A percentile compares a stretch with the other conserved stretches of the same genome.
Evolutionary conservation across 2,888 invertebrate genomes (phyloP).

Genomic region (Dinocampus coccinellae): DNA sequence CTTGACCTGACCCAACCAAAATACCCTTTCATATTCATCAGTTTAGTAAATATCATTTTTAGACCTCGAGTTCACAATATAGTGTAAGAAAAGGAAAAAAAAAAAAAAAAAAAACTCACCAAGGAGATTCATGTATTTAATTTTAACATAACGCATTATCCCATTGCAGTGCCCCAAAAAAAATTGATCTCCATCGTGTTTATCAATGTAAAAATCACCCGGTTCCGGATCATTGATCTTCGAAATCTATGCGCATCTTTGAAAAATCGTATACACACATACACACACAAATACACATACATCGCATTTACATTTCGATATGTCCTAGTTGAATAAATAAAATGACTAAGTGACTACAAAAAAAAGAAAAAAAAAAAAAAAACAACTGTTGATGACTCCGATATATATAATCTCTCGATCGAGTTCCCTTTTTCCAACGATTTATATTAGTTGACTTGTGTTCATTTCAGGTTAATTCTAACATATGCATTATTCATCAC

Average conservation of each 20-base stretch:
- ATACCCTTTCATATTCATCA: slow-evolving; percentile 66
- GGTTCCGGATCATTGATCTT: slow-evolving; percentile 2
- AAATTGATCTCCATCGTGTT: slow-evolving; percentile 1
- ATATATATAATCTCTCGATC: slow-evolving; percentile 4
- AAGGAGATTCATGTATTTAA: background rate
- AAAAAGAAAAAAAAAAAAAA: background rate
- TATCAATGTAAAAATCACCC: slow-evolving; percentile 9
- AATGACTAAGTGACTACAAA: background rate
- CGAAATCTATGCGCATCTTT: background rate
- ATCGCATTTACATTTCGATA: slow-evolving; percentile 13
- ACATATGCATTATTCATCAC: background rate
- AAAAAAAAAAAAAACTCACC: background rate
- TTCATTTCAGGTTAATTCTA: background rate
- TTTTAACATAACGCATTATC: slow-evolving; percentile 12
- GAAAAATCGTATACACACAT: background rate
- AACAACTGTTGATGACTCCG: slow-evolving; percentile 3
- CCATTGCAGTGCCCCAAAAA: slow-evolving; percentile 2
- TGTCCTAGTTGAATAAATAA: slow-evolving; percentile 11
- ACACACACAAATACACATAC: no score
- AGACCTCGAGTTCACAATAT: slow-evolving; percentile 10
- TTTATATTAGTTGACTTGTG: background rate
- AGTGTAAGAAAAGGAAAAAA: background rate
- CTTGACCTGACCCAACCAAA: slow-evolving; percentile 68
- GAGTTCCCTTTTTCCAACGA: background rate
- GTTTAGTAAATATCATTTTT: slow-evolving; percentile 49